Evolutionary conservation across 1,140 invertebrate genomes (phyloP), one percentile per base, ranked within the genome.

Genomic region (Centruroides vittatus): DNA sequence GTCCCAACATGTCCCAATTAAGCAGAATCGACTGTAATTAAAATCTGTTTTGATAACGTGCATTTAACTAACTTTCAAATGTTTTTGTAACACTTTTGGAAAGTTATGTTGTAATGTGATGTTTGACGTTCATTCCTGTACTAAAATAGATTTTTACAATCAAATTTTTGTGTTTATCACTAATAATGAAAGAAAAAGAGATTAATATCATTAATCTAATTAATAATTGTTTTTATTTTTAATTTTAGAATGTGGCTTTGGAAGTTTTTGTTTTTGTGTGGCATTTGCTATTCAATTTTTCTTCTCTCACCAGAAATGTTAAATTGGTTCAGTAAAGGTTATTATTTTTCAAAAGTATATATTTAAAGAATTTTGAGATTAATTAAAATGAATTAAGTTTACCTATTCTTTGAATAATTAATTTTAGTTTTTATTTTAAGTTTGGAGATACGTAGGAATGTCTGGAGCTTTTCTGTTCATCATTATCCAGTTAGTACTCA

Each of bases 391-490:
- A 41, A 41, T 41, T 41, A 41, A 41, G 8, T 41, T 67, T 98
- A 11, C 80, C 98, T 47, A 89, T 96, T 76, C 93, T 85, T 23
- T 85, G 90, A 46, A 84, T 91, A 12, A 83, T 98, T 68, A 96
- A 91, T 23, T 8, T 6, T 23, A 8, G 8, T 41, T 41, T 41
- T 73, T 58, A 61, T 71, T 63, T 68, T 75, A 78, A 62, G 87
- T 86, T 35, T 97, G 95, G 93, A 98, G 99, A 93, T 91, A 90
- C 72, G 88, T 98, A 75, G 95, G 96, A 55, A 86, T 99, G 81
- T 84, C 96, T 62, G 96, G 95, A 55, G 96, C 89, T 1, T 92
- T 98, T 70, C 76, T 92, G 10, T 99, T 98, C 74, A 98, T 99
- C 65, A 74, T 99, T 23, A 93, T 99, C 57, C 97, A 99, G 74